Percentiles rank a stretch among this genome's conserved stretches.
phyloP scores from a whole-genome alignment of 2,797 vertebrate species.

The Takifugu ocellatus region DNA sequence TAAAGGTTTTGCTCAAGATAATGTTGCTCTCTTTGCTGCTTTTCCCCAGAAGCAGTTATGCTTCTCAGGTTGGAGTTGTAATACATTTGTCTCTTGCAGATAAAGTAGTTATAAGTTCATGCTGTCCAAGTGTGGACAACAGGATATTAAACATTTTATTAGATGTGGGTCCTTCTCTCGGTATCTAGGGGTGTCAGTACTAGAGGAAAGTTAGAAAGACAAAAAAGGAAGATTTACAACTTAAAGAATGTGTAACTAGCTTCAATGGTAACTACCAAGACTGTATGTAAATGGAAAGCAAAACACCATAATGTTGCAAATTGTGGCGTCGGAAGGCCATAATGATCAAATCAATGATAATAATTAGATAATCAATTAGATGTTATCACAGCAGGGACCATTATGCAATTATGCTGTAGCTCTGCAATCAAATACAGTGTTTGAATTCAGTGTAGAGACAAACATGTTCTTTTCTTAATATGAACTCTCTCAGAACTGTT shows the following conservation, averaged over 20 bases:
- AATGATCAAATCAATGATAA: background rate
- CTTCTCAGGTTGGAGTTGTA: conserved; percentile 21
- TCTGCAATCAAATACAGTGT: background rate
- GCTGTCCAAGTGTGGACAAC: conserved; percentile 36
- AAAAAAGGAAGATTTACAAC: conserved; percentile 13
- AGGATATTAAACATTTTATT: conserved; percentile 47
- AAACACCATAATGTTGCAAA: background rate
- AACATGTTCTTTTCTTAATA: background rate
- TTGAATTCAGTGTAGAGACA: background rate
- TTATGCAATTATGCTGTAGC: background rate
- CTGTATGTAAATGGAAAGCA: background rate
- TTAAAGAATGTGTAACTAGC: conserved; percentile 10
- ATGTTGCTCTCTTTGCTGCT: conserved; percentile 45
- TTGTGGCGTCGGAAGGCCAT: background rate
- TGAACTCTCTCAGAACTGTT: no score
- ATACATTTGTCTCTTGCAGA: conserved; percentile 35
- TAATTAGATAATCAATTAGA: background rate
- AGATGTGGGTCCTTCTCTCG: conserved; percentile 25
- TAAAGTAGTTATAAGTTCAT: conserved; percentile 25
- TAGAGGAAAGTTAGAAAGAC: background rate
- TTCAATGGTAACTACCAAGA: background rate
- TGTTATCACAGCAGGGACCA: background rate
- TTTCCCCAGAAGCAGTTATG: conserved; percentile 27
- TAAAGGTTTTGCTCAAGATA: no score
- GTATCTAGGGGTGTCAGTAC: conserved; percentile 19